Evolutionary conservation across 2,113 vertebrate species (phyloP).

Genomic region (Pedetes capensis): DNA sequence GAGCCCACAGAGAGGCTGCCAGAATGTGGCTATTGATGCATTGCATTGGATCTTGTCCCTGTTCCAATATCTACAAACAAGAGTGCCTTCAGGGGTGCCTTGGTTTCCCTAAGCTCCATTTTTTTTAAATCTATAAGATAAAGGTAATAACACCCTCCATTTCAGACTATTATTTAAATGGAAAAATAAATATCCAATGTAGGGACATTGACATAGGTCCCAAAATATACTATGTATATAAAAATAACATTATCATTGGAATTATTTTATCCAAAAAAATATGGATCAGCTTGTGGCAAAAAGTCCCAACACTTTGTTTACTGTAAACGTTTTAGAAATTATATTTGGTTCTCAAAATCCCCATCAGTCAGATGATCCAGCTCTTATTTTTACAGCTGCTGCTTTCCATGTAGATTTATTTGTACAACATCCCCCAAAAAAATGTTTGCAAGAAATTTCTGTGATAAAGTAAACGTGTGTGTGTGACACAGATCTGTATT

Average conservation of each 20-base stretch:
- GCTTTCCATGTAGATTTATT: constrained; percentile 23
- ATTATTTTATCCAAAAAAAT: constrained; percentile 10
- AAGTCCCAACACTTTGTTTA: neutral
- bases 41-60: neutral
- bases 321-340: neutral
- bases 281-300: neutral
- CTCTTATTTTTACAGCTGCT: neutral
- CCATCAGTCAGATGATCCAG: neutral
- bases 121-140: neutral
- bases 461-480: constrained; percentile 3
- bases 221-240: neutral
- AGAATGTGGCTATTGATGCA: neutral
- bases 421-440: neutral
- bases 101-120: neutral
- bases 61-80: neutral
- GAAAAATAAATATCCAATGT: neutral
- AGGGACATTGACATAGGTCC: neutral
- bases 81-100: neutral
- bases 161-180: neutral
- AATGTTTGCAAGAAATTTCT: neutral
- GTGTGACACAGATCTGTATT: constrained; percentile 33
- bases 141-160: neutral
- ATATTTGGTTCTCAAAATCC: neutral
- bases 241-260: neutral
- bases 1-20: neutral